Evolutionary conservation across 2,113 vertebrate genomes (phyloP), one percentile per base, ranked within the genome.

Genomic region (Lontra canadensis): DNA sequence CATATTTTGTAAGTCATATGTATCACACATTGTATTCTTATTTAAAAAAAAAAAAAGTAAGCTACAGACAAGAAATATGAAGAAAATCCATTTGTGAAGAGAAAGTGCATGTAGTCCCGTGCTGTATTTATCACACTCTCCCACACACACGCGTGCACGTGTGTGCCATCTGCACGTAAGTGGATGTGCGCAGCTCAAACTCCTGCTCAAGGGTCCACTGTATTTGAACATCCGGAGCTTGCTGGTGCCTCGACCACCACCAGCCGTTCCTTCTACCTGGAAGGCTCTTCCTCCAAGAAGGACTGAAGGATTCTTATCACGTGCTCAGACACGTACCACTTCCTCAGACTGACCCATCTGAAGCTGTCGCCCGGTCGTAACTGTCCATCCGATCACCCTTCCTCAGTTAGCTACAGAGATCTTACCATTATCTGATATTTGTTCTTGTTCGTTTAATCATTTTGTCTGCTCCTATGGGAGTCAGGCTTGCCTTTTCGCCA

Each of bases 81-180:
- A 44, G 73, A 44, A 76, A 76, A 47, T 29, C 14, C 26, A 69
- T 14, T 9, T 47, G 7, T 8, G 74, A 74, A 74, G 23, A 26
- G 21, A 76, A 31, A 76, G 29, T 17, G 44, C 26, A 47, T 18
- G 17, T 31, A 47, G 42, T 31, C 42, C 26, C 29, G 26, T 31
- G 42, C 14, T 76, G 42, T 8, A 31, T 18, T 29, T 76, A 69
- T 69, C 67, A 69, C 67, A 17, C 63, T 65, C 65, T 4, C 34
- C 2, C 34, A n/a, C 49, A 52, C 14, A 5, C 49, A 15, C 14
- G 14, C 29, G 7, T 6, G 1, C 63, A 7, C 29, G 2, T 1
- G 63, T 15, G 31, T 18, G 34, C 63, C 15, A 34, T 17, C 31
- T 8, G 73, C 73, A 47, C 0, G 1, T 76, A 31, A 47, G 42